Percentiles rank a stretch among this genome's conserved stretches.
phyloP scores from a whole-genome alignment of 2,888 invertebrate genomes.

The Orthosia gracilis region DNA sequence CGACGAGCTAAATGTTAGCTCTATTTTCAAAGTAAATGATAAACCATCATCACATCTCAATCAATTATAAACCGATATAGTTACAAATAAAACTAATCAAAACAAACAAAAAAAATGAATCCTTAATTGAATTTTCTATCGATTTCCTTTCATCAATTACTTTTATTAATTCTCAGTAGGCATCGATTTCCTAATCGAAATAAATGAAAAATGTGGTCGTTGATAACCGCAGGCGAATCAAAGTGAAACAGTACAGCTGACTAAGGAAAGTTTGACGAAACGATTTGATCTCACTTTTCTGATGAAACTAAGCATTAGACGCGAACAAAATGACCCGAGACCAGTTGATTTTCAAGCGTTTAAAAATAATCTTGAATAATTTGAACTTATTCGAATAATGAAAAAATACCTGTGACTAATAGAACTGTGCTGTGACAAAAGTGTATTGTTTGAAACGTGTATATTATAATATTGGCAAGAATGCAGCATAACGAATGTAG shows the following conservation, averaged over 20 bases:
- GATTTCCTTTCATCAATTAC: slow-evolving; percentile 44
- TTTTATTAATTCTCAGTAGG: slow-evolving; percentile 27
- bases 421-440: neutral
- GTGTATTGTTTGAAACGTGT: neutral
- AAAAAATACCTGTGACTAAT: slow-evolving; percentile 28
- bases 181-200: slow-evolving; percentile 38
- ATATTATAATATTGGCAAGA: neutral
- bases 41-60: slow-evolving; percentile 1
- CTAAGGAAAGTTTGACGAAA: slow-evolving; percentile 71
- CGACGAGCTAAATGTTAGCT: neutral
- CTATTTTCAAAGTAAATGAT: neutral
- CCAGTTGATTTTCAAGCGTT: slow-evolving; percentile 55
- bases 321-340: slow-evolving; percentile 60
- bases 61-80: neutral
- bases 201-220: slow-evolving; percentile 61
- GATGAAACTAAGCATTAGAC: slow-evolving; percentile 68
- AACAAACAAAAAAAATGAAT: slow-evolving; percentile 17
- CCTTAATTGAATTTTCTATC: slow-evolving; percentile 34
- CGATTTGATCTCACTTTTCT: slow-evolving; percentile 73
- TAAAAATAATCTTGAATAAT: slow-evolving; percentile 36
- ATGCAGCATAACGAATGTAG: neutral
- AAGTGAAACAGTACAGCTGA: slow-evolving; percentile 61
- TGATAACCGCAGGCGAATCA: slow-evolving; percentile 53
- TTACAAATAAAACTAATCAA: neutral
- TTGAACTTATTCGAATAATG: too few species aligned